phyloP scores from a whole-genome alignment of 2,888 invertebrate genomes.

The Elysia crispata region DNA sequence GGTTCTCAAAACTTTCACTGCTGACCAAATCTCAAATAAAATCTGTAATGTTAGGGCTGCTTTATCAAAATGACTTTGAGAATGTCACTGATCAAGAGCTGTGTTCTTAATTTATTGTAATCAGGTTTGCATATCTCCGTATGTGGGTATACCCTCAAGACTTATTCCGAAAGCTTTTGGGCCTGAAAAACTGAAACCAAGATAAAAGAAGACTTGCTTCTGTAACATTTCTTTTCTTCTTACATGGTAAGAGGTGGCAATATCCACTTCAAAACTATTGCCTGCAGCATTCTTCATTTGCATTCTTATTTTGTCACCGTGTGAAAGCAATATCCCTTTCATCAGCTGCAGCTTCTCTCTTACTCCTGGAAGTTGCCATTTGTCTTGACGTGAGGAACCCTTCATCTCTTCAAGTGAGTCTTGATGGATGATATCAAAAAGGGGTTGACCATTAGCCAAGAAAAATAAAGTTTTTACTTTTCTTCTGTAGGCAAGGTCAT shows the following conservation, averaged over 20 bases:
- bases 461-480: conserved; percentile 63
- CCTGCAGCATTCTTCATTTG: background rate
- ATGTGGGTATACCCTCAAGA: too few relatives aligned
- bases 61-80: too few relatives aligned
- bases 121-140: too few relatives aligned
- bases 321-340: conserved; percentile 53
- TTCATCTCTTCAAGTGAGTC: conserved; percentile 2
- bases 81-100: too few relatives aligned
- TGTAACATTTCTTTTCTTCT: conserved; percentile 55
- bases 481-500: conserved; percentile 52
- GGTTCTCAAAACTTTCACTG: too few relatives aligned
- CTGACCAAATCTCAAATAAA: too few relatives aligned
- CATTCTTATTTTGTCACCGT: conserved; percentile 54
- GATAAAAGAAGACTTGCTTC: conserved; percentile 60
- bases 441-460: conserved; percentile 55
- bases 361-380: conserved; percentile 55
- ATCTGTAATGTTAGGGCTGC: too few relatives aligned
- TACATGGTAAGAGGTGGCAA: conserved; percentile 59
- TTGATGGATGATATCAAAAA: conserved; percentile 27
- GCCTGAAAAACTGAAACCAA: conserved; percentile 64
- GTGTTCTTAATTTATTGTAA: too few relatives aligned
- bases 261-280: conserved; percentile 40
- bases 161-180: conserved; percentile 61
- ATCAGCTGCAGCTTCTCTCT: conserved; percentile 53
- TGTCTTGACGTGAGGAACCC: background rate